phyloP scores from a whole-genome alignment of 2,888 invertebrate species.

The Hyles lineata region DNA sequence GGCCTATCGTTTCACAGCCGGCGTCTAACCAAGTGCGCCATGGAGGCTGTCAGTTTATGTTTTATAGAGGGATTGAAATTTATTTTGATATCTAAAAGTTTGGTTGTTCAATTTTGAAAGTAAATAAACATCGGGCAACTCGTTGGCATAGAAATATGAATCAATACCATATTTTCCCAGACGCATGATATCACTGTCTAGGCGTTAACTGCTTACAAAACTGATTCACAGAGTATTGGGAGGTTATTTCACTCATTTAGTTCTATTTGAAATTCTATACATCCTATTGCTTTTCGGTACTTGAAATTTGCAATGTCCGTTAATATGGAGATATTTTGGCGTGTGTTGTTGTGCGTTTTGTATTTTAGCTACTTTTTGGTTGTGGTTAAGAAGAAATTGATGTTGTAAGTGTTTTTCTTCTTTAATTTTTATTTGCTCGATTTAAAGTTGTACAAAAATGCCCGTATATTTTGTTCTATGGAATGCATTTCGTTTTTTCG shows the following conservation, averaged over 20 bases:
- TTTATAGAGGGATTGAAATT: no score
- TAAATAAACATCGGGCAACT: no score
- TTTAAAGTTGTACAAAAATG: neutral
- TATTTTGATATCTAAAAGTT: no score
- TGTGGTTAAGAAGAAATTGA: constrained; percentile 1
- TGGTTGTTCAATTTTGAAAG: no score
- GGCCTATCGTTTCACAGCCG: no score
- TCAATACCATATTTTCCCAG: constrained; percentile 4
- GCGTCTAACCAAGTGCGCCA: no score
- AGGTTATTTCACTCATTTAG: constrained; percentile 6
- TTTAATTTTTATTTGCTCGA: neutral
- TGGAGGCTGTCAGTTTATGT: no score
- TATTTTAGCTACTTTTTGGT: neutral
- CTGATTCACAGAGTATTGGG: neutral
- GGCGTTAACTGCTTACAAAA: constrained; percentile 14
- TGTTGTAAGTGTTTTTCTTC: neutral
- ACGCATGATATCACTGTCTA: constrained; percentile 10
- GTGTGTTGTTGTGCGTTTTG: neutral
- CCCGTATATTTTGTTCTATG: no score
- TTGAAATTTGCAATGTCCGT: neutral
- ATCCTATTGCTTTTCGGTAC: neutral
- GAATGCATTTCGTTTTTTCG: no score
- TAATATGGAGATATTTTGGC: neutral
- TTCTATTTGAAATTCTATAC: neutral
- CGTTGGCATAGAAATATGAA: neutral